Percentiles rank a stretch among this genome's conserved stretches.
phyloP scores from a whole-genome alignment of 2,888 invertebrate species.

The Pseudococcus longispinus region DNA sequence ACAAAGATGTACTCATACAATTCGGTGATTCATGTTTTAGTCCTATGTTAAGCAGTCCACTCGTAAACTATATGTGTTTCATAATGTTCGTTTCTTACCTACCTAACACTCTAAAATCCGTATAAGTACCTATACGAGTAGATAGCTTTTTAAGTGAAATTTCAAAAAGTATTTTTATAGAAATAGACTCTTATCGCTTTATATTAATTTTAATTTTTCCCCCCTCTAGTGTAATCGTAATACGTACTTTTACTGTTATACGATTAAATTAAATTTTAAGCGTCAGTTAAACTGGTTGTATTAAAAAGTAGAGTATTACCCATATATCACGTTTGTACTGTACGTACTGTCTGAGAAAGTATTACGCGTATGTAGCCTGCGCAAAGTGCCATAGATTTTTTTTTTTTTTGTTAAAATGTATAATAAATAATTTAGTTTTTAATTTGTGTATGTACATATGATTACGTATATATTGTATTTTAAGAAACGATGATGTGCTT shows the following conservation, averaged over 20 bases:
- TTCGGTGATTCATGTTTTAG: too few relatives aligned
- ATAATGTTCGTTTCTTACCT: too few relatives aligned
- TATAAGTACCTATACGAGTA: too few relatives aligned
- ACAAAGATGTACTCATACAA: too few relatives aligned
- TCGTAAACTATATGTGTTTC: too few relatives aligned
- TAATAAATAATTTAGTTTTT: conserved; percentile 25
- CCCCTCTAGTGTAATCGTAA: background rate
- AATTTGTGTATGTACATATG: conserved; percentile 34
- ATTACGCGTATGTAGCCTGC: conserved; percentile 38
- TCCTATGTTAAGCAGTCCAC: too few relatives aligned
- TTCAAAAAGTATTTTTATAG: too few relatives aligned
- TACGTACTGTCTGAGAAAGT: background rate
- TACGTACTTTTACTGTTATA: background rate
- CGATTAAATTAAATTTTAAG: background rate
- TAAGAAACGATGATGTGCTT: conserved; percentile 21
- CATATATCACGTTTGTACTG: conserved; percentile 24
- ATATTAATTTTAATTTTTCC: background rate
- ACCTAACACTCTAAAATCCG: too few relatives aligned
- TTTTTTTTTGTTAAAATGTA: background rate
- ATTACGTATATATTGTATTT: conserved; percentile 18
- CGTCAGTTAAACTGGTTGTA: conserved; percentile 2
- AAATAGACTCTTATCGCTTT: background rate
- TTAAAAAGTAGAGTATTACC: conserved; percentile 34
- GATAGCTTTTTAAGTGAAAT: too few relatives aligned
- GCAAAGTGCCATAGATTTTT: conserved; percentile 42